Evolutionary conservation across 2,797 vertebrate genomes (phyloP), one percentile per base, ranked within the genome.

Genomic region (Sebastiscus tertius): DNA sequence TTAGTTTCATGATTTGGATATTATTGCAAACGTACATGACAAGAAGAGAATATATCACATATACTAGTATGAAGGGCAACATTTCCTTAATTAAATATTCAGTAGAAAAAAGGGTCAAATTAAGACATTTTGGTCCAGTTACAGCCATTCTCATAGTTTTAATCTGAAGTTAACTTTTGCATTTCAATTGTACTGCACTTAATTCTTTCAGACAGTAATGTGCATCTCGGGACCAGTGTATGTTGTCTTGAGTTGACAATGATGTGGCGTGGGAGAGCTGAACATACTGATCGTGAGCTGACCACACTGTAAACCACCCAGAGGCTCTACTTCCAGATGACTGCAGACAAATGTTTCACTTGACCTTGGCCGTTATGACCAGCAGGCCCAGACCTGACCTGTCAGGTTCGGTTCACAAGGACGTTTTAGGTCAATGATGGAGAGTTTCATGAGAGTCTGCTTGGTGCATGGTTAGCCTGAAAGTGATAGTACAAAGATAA

Each of bases 251-350:
- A 70, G 75, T 69, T 86, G 86, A 83, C 75, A 70, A 72, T 86
- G 67, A 82, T 83, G 84, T 85, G 80, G 81, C 54, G 79, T 90
- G 88, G 85, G 84, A 87, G 73, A 82, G 86, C 56, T 68, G 82
- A 68, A 80, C 82, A 86, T 24, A 74, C 75, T 79, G 87, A 90
- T 84, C 75, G 49, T 64, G 5, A 85, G 85, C 67, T 88, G 83
- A 92, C 85, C 80, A 54, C 72, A 72, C 65, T 70, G 77, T 86
- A 88, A 80, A 82, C 70, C 18, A 70, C 81, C 86, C 66, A 72
- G 46, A 79, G 89, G 88, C 83, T 84, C 72, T 81, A 72, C 81
- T 89, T 93, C 83, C 82, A 91, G 85, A 92, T 88, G 87, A 88
- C 69, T 77, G 84, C 80, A 86, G 83, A 91, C 87, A 86, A 88